Percentiles rank a stretch among this genome's conserved stretches.
These are phyloP conservation scores for Bombus soroeensis DNA, from an alignment of 1,140 invertebrate genomes.

Conservation along the genomic window DNA sequence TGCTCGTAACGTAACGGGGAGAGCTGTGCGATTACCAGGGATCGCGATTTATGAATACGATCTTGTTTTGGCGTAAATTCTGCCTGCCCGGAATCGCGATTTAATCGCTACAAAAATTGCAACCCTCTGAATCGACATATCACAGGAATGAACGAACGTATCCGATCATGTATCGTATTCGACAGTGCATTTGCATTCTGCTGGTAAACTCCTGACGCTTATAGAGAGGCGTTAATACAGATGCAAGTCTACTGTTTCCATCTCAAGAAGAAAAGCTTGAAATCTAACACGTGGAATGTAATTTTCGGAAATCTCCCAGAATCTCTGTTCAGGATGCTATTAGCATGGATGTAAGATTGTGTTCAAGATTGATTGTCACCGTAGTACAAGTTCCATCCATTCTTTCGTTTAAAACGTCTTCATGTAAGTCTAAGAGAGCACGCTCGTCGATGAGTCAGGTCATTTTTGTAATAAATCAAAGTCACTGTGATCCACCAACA, in stretches of 20 bases:
- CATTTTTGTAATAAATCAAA: slow-evolving; percentile 61
- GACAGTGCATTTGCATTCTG: background rate
- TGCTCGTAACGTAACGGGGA: background rate
- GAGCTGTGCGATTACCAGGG: background rate
- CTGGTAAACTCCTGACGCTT: too few relatives aligned
- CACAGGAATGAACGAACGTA: background rate
- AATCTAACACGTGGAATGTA: background rate
- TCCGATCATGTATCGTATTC: background rate
- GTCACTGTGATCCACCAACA: slow-evolving; percentile 45
- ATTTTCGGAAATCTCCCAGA: background rate
- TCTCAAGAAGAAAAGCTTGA: background rate
- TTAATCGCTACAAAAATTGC: background rate
- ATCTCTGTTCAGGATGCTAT: background rate
- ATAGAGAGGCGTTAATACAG: too few relatives aligned
- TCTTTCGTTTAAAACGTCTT: slow-evolving; percentile 46
- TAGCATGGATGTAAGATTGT: slow-evolving; percentile 16
- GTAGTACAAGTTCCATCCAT: slow-evolving; percentile 38
- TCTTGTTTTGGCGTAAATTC: slow-evolving; percentile 6
- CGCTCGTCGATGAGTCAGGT: slow-evolving; percentile 38
- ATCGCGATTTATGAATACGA: slow-evolving; percentile 31
- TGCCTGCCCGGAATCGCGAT: background rate
- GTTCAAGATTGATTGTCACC: slow-evolving; percentile 44
- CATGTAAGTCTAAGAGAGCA: slow-evolving; percentile 47
- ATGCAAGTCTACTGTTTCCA: background rate
- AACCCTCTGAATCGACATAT: background rate